Evolutionary conservation across 2,888 invertebrate species (phyloP), one percentile per base, ranked within the genome.

Genomic region (Anorthoa munda): DNA sequence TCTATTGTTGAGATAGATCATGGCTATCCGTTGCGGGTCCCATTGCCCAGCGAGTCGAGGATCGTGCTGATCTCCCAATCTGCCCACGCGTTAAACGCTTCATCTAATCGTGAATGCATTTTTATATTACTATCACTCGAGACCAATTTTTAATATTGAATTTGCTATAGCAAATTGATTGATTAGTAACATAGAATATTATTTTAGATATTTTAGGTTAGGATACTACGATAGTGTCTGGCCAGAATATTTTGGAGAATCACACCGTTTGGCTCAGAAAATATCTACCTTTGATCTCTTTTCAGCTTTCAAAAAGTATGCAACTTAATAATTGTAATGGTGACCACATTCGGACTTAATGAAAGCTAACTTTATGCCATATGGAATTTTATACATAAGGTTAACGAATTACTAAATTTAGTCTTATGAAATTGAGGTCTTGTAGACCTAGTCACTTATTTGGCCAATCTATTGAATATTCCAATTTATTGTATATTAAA

Each of bases 341-440:
- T 92, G 94, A 94, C 94, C 94, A 94, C 92, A 90, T 93, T 93
- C 92, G 93, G 94, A 96, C 95, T 95, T 96, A 95, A 95, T 95
- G 96, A 95, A 96, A 96, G 96, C 95, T 95, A 95, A 96, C 94
- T 95, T 95, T 95, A 96, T 96, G 96, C 96, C 96, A 96, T 96
- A 96, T 93, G 96, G 96, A 96, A 95, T 95, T 86, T 96, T 94
- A 94, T 90, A 95, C 95, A 95, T 96, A 96, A 96, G 95, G 94
- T 95, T 96, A 95, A 96, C 96, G 96, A 96, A 96, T 96, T 96
- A 95, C 95, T 96, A 96, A 96, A 96, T 94, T 95, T 95, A 95
- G 95, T 94, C 92, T 95, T 95, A 95, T 94, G 94, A 94, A 93
- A 93, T 92, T 90, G 92, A 90, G 96, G 95, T 95, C 95, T 93